Conservation (phyloP, 2,888 invertebrate species). For the Apamea monoglypha region DNA sequence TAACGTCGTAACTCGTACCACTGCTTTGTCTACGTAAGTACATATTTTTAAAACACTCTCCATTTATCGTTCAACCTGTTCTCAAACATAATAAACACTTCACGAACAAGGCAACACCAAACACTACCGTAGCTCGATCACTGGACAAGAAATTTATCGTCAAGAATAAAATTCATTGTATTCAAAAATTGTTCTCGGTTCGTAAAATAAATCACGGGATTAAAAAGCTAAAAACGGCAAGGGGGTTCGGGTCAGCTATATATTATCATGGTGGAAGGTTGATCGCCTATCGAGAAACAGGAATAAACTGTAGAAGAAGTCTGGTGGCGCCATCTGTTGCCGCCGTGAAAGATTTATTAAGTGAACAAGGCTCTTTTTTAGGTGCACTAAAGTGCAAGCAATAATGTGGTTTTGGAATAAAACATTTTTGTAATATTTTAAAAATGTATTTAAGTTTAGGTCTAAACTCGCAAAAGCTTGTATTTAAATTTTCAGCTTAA, state of each 20-base stretch:
- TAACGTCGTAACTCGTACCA: too few species aligned
- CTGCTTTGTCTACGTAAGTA: background rate
- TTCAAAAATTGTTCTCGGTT: constrained; percentile 76
- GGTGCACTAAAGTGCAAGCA: background rate
- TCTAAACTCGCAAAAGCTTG: background rate
- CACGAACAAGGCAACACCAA: constrained; percentile 16
- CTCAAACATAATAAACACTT: constrained; percentile 23
- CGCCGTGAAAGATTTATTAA: constrained; percentile 48
- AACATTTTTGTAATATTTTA: background rate
- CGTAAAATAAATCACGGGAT: constrained; percentile 79
- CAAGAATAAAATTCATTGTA: constrained; percentile 74
- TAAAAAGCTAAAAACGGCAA: constrained; percentile 79
- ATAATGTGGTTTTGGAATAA: background rate
- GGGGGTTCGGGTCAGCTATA: constrained; percentile 76
- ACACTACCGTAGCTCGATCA: constrained; percentile 16
- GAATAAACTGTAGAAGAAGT: constrained; percentile 69
- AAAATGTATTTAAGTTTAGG: background rate
- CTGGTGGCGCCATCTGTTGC: constrained; percentile 71
- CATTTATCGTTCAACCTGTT: background rate
- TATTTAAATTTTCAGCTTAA: background rate
- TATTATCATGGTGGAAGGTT: constrained; percentile 75
- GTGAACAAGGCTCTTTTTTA: background rate
- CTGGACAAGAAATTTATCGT: constrained; percentile 66
- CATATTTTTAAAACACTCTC: constrained; percentile 18
- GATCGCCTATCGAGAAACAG: constrained; percentile 72